A percentile compares a stretch with the other conserved stretches of the same genome.
These are phyloP conservation scores for Nasonia vitripennis DNA, from an alignment of 1,140 invertebrate species.

Conservation along the genomic window DNA sequence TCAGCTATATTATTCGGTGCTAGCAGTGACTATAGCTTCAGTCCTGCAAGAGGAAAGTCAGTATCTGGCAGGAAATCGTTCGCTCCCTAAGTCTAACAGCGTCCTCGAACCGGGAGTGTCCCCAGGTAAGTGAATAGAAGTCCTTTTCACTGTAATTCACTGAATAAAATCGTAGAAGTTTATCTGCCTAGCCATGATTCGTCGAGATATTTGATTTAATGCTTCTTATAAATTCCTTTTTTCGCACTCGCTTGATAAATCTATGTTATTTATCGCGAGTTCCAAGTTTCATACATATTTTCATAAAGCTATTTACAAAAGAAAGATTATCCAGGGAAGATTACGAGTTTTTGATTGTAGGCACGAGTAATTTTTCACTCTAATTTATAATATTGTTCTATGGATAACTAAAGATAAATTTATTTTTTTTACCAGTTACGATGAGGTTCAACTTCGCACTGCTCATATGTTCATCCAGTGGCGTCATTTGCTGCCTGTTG, in stretches of 20 bases:
- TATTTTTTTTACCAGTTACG: constrained; percentile 70
- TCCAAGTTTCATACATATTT: too few relatives aligned
- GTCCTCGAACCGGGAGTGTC: constrained; percentile 74
- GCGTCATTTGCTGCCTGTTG: constrained; percentile 73
- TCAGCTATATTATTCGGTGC: constrained; percentile 74
- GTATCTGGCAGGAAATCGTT: constrained; percentile 71
- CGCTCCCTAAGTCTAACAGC: constrained; percentile 67
- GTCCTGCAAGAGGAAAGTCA: constrained; percentile 72
- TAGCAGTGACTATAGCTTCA: constrained; percentile 67
- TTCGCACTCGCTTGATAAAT: neutral
- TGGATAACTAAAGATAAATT: neutral
- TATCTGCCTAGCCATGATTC: neutral
- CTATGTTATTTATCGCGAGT: constrained; percentile 1
- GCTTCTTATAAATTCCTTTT: constrained; percentile 15
- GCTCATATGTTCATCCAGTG: constrained; percentile 72
- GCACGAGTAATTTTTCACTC: neutral
- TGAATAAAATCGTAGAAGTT: constrained; percentile 23
- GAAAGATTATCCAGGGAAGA: neutral
- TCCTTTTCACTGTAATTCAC: neutral
- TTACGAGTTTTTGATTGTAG: too few relatives aligned
- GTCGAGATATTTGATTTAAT: neutral
- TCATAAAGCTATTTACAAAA: neutral
- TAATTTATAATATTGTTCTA: neutral
- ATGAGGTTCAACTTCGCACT: constrained; percentile 73
- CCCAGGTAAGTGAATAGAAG: constrained; percentile 69